Conservation (phyloP, 1,140 invertebrate species). For the Pachyrhynchus sulphureomaculatus region DNA sequence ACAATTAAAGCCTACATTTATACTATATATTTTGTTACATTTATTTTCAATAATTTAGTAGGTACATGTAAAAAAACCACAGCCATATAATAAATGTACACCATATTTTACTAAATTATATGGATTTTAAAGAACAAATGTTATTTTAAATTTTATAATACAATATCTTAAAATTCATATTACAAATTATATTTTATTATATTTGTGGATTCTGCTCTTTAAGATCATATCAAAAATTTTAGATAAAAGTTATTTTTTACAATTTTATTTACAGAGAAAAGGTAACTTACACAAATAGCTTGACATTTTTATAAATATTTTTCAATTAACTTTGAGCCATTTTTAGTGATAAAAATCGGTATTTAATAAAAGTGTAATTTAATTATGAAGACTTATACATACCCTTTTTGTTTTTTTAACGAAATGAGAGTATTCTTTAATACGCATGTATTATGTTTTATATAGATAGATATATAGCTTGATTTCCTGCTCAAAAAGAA, state of each 20-base stretch:
- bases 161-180: no score
- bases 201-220: neutral
- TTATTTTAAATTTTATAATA: no score
- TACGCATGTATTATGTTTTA: no score
- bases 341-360: no score
- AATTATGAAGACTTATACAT: no score
- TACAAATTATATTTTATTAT: neutral
- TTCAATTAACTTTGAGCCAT: no score
- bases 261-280: slow-evolving; percentile 6
- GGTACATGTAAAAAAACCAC: slow-evolving; percentile 33
- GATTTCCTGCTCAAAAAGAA: no score
- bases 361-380: no score
- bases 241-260: neutral
- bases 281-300: neutral
- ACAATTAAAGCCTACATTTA: slow-evolving; percentile 28
- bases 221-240: neutral
- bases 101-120: neutral
- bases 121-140: neutral
- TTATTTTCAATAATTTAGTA: slow-evolving; percentile 20
- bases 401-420: no score
- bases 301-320: slow-evolving; percentile 4
- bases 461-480: no score
- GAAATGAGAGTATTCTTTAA: no score
- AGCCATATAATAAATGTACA: slow-evolving; percentile 29
- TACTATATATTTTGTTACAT: slow-evolving; percentile 12